Evolutionary conservation across 2,113 vertebrate genomes (phyloP), one percentile per base, ranked within the genome.

Genomic region (Catagonus wagneri): DNA sequence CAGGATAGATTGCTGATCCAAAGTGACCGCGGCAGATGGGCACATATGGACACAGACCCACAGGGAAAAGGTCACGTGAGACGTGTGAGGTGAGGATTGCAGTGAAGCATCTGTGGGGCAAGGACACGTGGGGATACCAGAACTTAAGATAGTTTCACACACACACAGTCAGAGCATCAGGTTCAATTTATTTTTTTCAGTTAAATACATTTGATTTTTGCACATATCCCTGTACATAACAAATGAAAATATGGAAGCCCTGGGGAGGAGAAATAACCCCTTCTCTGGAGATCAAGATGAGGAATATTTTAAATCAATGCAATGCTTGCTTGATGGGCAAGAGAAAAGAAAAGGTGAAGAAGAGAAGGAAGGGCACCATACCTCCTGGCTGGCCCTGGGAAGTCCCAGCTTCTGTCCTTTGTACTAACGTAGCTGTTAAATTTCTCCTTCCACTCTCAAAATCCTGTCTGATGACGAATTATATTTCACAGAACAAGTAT

Each of bases 71-170:
- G 11, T 9, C 7, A 7, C 0, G 22, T 13, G 32, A 19, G n/a
- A 78, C 0, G 12, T 27, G 25, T 29, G 27, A 65, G 61, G 11
- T 14, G 29, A 39, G 8, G 8, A 54, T 1, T 3, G 25, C 0
- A 14, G 25, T 54, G 72, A 34, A 15, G 25, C 1, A 74, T 63
- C 29, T 29, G 13, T 54, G 22, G 16, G 17, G 36, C 32, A 76
- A 72, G 17, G 11, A 52, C 19, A 11, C 0, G 0, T 50, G 32
- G 6, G 36, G 1, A 1, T 36, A 52, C 5, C 44, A 4, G 15
- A 32, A 10, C 23, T 36, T 32, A 3, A 66, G 23, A n/a, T 6
- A 54, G 44, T 44, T 44, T 44, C 10, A 44, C n/a, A 6, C 23
- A 27, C 19, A 32, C 7, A 7, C 0, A 71, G 44, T 71, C 44